phyloP scores from a whole-genome alignment of 2,797 vertebrate species.

The Leptatherina wallacei region DNA sequence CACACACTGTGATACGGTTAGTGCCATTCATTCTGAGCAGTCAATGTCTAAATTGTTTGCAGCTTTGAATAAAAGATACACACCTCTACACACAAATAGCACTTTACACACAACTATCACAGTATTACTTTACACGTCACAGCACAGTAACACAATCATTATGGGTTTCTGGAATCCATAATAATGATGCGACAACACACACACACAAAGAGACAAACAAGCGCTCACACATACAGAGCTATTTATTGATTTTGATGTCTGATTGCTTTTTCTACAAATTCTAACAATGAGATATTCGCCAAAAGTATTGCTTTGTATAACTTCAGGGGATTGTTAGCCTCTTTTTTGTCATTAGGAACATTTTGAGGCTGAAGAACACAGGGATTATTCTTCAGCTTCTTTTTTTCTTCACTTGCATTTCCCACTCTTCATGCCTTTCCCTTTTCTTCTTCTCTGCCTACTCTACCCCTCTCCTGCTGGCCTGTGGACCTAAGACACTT shows the following conservation, averaged over 20 bases:
- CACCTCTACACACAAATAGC: slow-evolving; percentile 33
- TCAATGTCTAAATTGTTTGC: slow-evolving; percentile 12
- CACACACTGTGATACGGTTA: slow-evolving; percentile 56
- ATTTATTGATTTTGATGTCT: slow-evolving; percentile 44
- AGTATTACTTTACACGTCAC: slow-evolving; percentile 60
- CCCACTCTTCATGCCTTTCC: background rate
- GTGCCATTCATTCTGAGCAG: slow-evolving; percentile 45
- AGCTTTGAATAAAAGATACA: slow-evolving; percentile 16
- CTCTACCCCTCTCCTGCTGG: slow-evolving; percentile 15
- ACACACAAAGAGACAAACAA: slow-evolving; percentile 44
- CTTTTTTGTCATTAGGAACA: background rate
- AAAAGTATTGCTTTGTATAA: background rate
- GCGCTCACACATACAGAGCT: slow-evolving; percentile 35
- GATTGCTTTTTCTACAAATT: slow-evolving; percentile 53
- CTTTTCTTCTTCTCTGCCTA: slow-evolving; percentile 6
- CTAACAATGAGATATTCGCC: slow-evolving; percentile 34
- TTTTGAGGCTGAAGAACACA: background rate
- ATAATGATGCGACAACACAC: slow-evolving; percentile 65
- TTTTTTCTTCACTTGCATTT: background rate
- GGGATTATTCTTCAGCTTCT: background rate
- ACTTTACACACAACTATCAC: slow-evolving; percentile 36
- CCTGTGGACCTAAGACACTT: slow-evolving; percentile 72
- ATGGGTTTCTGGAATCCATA: slow-evolving; percentile 72
- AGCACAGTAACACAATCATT: slow-evolving; percentile 69
- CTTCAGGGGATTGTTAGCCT: background rate